Conservation (phyloP, 2,113 vertebrate species). For the Xenotilapia flavipinnis region DNA sequence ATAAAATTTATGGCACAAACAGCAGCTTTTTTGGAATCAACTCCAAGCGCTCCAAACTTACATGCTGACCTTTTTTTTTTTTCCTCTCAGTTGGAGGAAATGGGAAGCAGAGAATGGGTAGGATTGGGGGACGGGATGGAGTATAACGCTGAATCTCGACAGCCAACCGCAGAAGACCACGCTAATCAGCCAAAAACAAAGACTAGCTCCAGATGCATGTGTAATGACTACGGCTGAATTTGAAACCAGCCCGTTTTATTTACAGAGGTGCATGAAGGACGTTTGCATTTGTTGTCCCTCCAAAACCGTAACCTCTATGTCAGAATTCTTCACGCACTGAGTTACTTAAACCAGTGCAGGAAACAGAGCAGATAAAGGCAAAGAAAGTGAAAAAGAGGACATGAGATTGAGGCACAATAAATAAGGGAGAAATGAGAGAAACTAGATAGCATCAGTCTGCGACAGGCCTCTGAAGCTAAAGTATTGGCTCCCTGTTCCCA, state of each 20-base stretch:
- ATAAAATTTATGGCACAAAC: neutral
- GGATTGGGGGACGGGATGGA: neutral
- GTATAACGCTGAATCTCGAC: neutral
- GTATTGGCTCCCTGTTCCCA: neutral
- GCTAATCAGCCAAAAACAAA: neutral
- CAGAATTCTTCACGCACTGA: neutral
- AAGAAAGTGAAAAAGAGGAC: neutral
- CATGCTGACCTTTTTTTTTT: neutral
- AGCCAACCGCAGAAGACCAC: neutral
- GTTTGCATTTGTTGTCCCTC: neutral
- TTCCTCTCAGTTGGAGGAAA: neutral
- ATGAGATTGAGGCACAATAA: neutral
- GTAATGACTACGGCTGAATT: neutral
- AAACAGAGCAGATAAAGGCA: neutral
- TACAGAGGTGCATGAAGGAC: neutral
- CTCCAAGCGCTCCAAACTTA: neutral
- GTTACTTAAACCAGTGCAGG: neutral
- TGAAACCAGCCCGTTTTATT: neutral
- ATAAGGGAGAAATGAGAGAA: neutral
- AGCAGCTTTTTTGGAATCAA: neutral
- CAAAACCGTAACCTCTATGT: neutral
- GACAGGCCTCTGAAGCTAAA: neutral
- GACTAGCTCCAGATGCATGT: neutral
- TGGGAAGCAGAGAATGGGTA: neutral
- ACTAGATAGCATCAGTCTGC: neutral